A percentile compares a stretch with the other conserved stretches of the same genome.
phyloP scores from a whole-genome alignment of 2,113 vertebrate genomes.

The Vulpes lagopus region DNA sequence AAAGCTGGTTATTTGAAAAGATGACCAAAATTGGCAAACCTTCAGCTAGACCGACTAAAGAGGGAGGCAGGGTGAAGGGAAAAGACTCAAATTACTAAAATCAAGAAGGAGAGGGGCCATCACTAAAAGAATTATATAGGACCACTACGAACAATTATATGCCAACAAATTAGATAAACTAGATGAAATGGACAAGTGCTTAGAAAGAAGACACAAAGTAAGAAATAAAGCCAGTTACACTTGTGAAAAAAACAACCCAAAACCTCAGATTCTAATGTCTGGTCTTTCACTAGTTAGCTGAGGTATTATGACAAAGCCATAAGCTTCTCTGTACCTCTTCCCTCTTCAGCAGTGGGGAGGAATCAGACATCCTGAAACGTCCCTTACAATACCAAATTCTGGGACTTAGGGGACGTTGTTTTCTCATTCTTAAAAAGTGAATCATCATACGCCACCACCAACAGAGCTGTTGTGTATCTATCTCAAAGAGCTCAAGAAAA shows the following conservation, averaged over 20 bases:
- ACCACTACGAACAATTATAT: not conserved
- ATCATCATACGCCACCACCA: not conserved
- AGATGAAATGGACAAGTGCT: not conserved
- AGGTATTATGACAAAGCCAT: not conserved
- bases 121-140: not conserved
- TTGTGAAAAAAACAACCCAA: not conserved
- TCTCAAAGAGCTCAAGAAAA: not conserved
- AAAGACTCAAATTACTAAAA: not conserved
- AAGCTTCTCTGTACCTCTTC: not conserved
- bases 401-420: not conserved
- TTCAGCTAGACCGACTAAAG: not conserved
- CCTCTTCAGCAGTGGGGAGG: not conserved
- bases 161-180: not conserved
- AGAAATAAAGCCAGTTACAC: not conserved
- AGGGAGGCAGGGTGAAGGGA: rapidly evolving
- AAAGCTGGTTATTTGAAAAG: not conserved
- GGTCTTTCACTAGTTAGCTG: not conserved
- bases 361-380: not conserved
- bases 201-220: too few species aligned
- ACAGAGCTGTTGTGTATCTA: not conserved
- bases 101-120: not conserved
- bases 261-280: not conserved
- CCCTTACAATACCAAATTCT: not conserved
- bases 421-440: not conserved
- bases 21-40: not conserved